These are phyloP conservation scores for Delia radicum DNA, from an alignment of 1,140 invertebrate genomes.

Conservation along the genomic window DNA sequence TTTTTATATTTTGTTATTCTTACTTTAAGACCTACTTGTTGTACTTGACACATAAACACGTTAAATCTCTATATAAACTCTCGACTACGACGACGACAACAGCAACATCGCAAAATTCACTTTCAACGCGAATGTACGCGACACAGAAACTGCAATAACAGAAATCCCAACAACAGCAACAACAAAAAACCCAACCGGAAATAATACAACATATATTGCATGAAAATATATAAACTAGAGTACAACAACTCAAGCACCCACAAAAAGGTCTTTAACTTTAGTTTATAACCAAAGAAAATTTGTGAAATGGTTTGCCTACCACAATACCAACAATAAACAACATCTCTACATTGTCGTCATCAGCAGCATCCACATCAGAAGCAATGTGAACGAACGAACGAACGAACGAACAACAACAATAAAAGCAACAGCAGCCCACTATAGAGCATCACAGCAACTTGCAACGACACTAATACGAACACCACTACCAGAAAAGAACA, in stretches of 20 bases:
- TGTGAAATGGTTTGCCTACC: conserved; percentile 17
- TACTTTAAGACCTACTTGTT: conserved; percentile 24
- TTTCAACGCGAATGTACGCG: conserved; percentile 22
- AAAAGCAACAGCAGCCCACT: background rate
- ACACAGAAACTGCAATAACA: conserved; percentile 25
- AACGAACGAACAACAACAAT: background rate
- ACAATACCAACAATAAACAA: background rate
- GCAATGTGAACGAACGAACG: too few relatives aligned
- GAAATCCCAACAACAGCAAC: background rate
- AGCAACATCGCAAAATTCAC: conserved; percentile 19
- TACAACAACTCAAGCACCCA: conserved; percentile 21
- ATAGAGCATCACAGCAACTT: background rate
- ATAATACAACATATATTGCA: background rate
- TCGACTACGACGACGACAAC: background rate
- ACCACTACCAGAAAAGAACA: too few relatives aligned
- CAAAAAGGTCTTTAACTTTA: conserved; percentile 22
- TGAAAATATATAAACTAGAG: background rate
- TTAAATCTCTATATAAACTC: conserved; percentile 6
- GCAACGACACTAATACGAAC: background rate
- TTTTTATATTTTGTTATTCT: background rate
- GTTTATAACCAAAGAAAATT: conserved; percentile 7
- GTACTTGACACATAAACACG: conserved; percentile 23
- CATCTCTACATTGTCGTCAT: background rate
- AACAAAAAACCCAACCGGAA: conserved; percentile 7
- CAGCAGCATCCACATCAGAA: background rate